Evolutionary conservation across 2,113 vertebrate genomes (phyloP).

Genomic region (Scomber scombrus): DNA sequence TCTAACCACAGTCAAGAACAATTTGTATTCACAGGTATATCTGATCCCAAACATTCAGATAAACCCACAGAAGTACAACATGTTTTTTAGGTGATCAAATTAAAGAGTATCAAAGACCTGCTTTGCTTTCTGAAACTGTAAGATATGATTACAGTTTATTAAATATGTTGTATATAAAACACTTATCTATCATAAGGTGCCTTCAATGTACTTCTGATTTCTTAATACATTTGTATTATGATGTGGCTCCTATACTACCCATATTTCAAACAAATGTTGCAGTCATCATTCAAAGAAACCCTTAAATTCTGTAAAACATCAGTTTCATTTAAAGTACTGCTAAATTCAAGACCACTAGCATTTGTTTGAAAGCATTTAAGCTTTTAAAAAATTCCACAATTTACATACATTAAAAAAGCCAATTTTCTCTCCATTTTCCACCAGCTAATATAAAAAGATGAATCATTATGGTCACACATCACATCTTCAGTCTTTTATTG

Average conservation of each 20-base stretch:
- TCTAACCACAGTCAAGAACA: neutral
- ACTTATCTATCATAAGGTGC: no score
- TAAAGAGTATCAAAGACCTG: neutral
- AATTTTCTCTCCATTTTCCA: neutral
- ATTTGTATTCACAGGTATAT: neutral
- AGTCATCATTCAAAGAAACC: no score
- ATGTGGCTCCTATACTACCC: no score
- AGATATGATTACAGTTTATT: no score
- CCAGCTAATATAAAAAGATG: no score
- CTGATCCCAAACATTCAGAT: neutral
- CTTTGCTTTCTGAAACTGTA: neutral
- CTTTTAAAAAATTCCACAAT: neutral
- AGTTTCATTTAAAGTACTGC: neutral
- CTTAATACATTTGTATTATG: no score
- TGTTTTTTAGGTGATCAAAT: neutral
- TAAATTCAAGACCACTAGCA: neutral
- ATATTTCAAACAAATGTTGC: no score
- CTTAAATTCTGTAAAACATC: neutral
- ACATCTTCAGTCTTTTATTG: no score
- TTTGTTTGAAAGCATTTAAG: neutral
- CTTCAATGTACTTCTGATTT: no score
- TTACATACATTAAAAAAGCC: neutral
- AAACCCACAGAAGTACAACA: neutral
- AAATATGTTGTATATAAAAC: no score
- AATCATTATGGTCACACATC: no score